A percentile compares a stretch with the other conserved stretches of the same genome.
Conservation (phyloP, 1,140 invertebrate species). For the Megalopta genalis region DNA sequence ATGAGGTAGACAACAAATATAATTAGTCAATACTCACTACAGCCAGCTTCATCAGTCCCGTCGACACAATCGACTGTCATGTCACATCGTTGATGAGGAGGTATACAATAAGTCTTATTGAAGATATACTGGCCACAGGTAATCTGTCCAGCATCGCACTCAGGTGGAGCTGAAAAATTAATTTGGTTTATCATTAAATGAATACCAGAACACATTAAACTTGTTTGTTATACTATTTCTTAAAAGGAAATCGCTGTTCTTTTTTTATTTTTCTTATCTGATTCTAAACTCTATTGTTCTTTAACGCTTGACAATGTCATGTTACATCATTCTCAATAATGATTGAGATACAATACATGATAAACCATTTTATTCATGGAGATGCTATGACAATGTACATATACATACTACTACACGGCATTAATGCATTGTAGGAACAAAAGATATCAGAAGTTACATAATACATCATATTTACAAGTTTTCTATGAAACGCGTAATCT, state of each 20-base stretch:
- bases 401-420: not conserved
- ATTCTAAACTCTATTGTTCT: not conserved
- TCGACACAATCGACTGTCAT: slow-evolving; percentile 96
- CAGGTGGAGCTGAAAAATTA: slow-evolving; percentile 89
- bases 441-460: not conserved
- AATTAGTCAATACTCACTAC: slow-evolving; percentile 88
- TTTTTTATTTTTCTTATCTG: too few species aligned
- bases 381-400: not conserved
- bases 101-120: slow-evolving; percentile 96
- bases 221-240: not conserved
- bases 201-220: too few species aligned
- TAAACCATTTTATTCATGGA: not conserved
- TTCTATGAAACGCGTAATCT: not conserved
- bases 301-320: not conserved
- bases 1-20: not conserved
- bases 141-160: slow-evolving; percentile 91
- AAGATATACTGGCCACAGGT: slow-evolving; percentile 94
- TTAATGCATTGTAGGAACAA: not conserved
- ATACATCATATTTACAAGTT: not conserved
- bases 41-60: slow-evolving; percentile 95
- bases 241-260: not conserved
- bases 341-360: not conserved
- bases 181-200: slow-evolving; percentile 2
- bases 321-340: not conserved
- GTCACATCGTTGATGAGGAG: slow-evolving; percentile 94